phyloP scores from a whole-genome alignment of 2,888 invertebrate genomes.

The Sepioteuthis lessoniana region DNA sequence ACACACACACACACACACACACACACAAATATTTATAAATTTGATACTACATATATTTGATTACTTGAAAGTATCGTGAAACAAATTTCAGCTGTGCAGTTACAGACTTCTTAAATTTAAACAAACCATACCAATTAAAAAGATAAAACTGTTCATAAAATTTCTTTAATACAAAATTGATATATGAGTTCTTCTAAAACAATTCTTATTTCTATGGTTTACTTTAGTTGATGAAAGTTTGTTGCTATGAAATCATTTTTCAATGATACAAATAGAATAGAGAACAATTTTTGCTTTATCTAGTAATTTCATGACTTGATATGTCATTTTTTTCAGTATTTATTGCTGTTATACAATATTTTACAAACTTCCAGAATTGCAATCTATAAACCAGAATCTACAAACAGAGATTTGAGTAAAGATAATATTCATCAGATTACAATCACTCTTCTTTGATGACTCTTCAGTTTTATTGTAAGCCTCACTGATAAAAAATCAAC shows the following conservation, averaged over 20 bases:
- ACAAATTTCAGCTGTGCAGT: background rate
- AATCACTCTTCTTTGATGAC: background rate
- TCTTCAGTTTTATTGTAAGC: background rate
- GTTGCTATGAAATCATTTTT: background rate
- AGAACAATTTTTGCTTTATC: background rate
- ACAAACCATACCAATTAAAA: background rate
- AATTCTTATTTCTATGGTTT: background rate
- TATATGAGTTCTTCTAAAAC: background rate
- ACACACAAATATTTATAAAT: background rate
- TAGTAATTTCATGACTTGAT: background rate
- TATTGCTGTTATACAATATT: background rate
- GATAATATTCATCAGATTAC: background rate
- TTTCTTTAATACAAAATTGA: background rate
- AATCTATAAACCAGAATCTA: background rate
- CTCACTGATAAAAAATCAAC: background rate
- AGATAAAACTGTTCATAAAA: background rate
- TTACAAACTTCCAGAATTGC: background rate
- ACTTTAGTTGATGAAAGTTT: background rate
- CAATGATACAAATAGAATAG: background rate
- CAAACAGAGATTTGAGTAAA: background rate
- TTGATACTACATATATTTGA: background rate
- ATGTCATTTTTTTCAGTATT: slow-evolving; percentile 13
- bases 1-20: background rate
- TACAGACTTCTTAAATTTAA: background rate
- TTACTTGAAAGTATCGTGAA: background rate